Evolutionary conservation across 1,140 invertebrate genomes (phyloP).

Genomic region (Apolygus lucorum): DNA sequence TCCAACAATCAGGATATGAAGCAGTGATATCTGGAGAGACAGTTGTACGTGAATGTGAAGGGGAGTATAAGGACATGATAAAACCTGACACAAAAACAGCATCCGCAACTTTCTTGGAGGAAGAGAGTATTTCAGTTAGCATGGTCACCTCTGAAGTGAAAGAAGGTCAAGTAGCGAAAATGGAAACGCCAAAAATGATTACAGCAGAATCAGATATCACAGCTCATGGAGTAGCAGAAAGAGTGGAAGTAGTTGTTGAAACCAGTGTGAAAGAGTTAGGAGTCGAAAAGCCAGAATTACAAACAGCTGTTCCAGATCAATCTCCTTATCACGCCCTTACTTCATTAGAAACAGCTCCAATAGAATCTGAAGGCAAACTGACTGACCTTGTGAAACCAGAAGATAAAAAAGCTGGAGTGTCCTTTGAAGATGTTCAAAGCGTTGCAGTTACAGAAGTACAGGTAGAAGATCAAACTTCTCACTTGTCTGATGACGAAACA

Average conservation of each 20-base stretch:
- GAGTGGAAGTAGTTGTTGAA: constrained; percentile 38
- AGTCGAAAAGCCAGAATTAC: constrained; percentile 30
- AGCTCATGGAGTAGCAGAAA: constrained; percentile 32
- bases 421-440: constrained; percentile 33
- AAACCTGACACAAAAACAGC: constrained; percentile 40
- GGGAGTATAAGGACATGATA: constrained; percentile 38
- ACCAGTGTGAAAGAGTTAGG: constrained; percentile 36
- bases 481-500: constrained; percentile 23
- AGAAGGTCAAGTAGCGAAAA: constrained; percentile 28
- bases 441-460: constrained; percentile 34
- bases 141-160: constrained; percentile 35
- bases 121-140: constrained; percentile 41
- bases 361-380: constrained; percentile 33
- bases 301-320: constrained; percentile 38
- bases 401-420: constrained; percentile 32
- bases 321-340: constrained; percentile 37
- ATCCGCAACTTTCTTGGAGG: constrained; percentile 37
- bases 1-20: constrained; percentile 41
- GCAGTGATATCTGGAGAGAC: constrained; percentile 44
- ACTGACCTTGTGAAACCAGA: constrained; percentile 26
- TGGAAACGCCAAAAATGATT: constrained; percentile 30
- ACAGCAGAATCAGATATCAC: constrained; percentile 26
- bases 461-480: constrained; percentile 29
- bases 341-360: constrained; percentile 34
- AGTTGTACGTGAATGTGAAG: constrained; percentile 45